Evolutionary conservation across 2,888 invertebrate genomes (phyloP).

Genomic region (Amaurobius ferox): DNA sequence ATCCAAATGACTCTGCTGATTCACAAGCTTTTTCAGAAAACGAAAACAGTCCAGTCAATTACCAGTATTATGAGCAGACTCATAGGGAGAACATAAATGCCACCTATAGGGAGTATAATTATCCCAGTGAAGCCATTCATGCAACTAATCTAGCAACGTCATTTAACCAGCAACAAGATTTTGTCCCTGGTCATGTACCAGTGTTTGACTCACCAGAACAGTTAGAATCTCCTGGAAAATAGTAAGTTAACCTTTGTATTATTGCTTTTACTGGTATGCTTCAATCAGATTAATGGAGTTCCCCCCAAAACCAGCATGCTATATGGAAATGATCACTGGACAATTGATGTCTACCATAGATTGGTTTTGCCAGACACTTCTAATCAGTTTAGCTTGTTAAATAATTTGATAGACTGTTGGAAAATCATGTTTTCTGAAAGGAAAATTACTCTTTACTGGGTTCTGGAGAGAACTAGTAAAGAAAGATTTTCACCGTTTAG

Average conservation of each 20-base stretch:
- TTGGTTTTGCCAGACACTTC: no score
- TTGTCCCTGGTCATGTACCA: constrained; percentile 47
- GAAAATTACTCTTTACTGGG: no score
- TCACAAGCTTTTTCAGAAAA: neutral
- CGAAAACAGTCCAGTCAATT: constrained; percentile 2
- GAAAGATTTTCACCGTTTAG: no score
- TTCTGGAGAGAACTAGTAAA: no score
- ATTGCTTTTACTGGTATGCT: no score
- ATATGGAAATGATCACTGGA: no score
- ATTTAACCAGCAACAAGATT: constrained; percentile 18
- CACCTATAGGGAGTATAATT: neutral
- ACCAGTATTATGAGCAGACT: constrained; percentile 22
- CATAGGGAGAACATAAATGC: neutral
- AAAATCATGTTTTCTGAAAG: no score
- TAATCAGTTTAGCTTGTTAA: no score
- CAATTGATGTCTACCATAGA: no score
- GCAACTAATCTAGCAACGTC: neutral
- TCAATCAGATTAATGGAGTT: no score
- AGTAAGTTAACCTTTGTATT: constrained; percentile 46
- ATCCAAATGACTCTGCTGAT: neutral
- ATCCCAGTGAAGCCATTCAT: neutral
- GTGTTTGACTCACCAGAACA: constrained; percentile 35
- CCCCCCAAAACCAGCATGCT: no score
- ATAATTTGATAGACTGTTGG: no score
- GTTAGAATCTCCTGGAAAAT: constrained; percentile 26